Percentiles rank a stretch among this genome's conserved stretches.
Evolutionary conservation across 2,113 vertebrate genomes (phyloP).

Genomic region (Madoqua kirkii): DNA sequence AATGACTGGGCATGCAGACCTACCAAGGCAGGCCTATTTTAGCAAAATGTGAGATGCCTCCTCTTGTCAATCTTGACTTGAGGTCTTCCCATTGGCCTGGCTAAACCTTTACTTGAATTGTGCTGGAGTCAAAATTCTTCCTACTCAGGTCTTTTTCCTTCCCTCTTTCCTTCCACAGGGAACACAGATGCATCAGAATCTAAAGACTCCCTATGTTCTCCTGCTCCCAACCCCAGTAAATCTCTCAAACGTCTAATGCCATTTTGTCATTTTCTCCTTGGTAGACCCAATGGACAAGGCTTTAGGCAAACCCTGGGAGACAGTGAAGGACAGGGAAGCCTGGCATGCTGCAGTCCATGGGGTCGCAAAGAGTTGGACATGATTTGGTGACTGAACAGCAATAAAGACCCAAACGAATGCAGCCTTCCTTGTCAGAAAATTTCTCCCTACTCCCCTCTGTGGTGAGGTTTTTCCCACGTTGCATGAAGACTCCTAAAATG

Average conservation of each 20-base stretch:
- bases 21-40: not conserved
- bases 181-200: not conserved
- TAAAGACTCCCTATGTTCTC: not conserved
- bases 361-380: accelerated
- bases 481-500: not conserved
- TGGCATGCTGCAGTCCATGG: not conserved
- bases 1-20: not conserved
- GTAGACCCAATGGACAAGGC: not conserved
- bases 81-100: not conserved
- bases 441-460: not conserved
- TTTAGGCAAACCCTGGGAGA: not conserved
- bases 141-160: not conserved
- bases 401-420: not conserved
- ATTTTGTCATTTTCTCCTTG: not conserved
- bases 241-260: not conserved
- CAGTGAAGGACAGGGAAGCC: not conserved
- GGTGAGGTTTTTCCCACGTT: not conserved
- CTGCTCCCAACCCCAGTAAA: not conserved
- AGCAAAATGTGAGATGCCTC: not conserved
- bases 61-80: not conserved
- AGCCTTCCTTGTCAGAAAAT: not conserved
- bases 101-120: not conserved
- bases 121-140: not conserved
- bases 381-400: not conserved
- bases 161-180: not conserved